Base-by-base conservation (phyloP, 2,113 vertebrate species). In the Ctenomys sociabilis region DNA sequence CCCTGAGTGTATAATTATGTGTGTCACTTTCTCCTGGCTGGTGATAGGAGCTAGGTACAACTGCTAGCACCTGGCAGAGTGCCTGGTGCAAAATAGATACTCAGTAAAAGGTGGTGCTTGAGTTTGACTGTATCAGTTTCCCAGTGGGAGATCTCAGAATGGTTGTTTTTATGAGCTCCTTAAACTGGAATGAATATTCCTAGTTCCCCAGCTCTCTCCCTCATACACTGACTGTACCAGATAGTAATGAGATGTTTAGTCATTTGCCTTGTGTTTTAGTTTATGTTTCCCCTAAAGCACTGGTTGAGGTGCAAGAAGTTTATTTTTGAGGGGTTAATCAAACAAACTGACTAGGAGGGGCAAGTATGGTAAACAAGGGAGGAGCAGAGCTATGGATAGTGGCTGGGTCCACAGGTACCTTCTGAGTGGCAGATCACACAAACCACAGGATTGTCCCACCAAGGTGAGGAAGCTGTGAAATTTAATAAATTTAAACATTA, bases 51-150 rank as follows among this genome's bases (percentile, higher is more conserved):
- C 35, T 88, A 78, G 43, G 35, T 73, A 52, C 7, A 26, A 30
- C 73, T 9, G 40, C 68, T 45, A 45, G 52, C 35, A n/a, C 19
- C 37, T 86, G 87, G 80, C 66, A 45, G 63, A 70, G 37, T 85
- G 68, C 93, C 77, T 95, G 85, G 32, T 87, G 52, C 83, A 54
- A 82, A 88, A 82, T 61, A 85, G 83, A 49, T 52, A 66, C 80
- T 93, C 43, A 78, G 80, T 89, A 91, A 86, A 94, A 94, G 52
- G 59, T 45, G 84, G 64, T 64, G 64, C 86, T 83, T 66, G 37
- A 72, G 66, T 91, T 75, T 95, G 90, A 77, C 84, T 61, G 40
- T 59, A 83, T 88, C 84, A 73, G 12, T 94, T 92, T 91, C 70
- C 59, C 49, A 83, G 61, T 7, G 43, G 90, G 40, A 83, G 59